Evolutionary conservation across 2,797 vertebrate genomes (phyloP), one percentile per base, ranked within the genome.

Genomic region (Phataginus tricuspis): DNA sequence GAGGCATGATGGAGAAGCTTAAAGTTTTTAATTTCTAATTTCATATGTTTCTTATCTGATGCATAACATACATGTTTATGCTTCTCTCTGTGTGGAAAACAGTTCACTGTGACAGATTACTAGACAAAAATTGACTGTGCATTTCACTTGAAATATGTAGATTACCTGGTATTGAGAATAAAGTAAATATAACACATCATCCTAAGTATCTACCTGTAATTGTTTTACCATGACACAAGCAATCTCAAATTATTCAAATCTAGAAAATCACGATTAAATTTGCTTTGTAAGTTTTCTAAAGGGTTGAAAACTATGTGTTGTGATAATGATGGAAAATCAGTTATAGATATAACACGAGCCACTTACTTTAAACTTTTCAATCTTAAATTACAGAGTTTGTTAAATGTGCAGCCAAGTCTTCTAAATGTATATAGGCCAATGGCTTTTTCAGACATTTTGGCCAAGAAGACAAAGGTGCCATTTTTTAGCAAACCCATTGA

Each of bases 321-420:
- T 85, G 90, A 95, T 92, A 21, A 66, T 94, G 94, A 97, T 86
- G 39, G 75, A 92, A 86, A 97, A 97, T 66, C 85, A 97, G 51
- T 59, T 93, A 64, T 66, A 31, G 42, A 9, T 90, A 42, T 91
- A 97, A 90, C 19, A 96, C 69, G 29, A 74, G 85, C 31, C 31
- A 97, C 71, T 97, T 97, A 95, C 92, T 97, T 96, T 93, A 94
- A 93, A 83, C 34, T 55, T 83, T n/a, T 80, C 55, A 96, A 88
- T 96, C 91, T 96, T 87, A 83, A 84, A 57, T 91, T 98, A 96
- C 37, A 92, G 25, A 83, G 95, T 23, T 86, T 95, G 0, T 53
- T 93, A 72, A 96, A 83, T 90, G 31, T 85, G 45, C 31, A 59
- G 27, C 61, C 92, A 94, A 34, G 21, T 80, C 34, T 66, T 94